phyloP scores from a whole-genome alignment of 2,888 invertebrate genomes.

The Clitarchus hookeri region DNA sequence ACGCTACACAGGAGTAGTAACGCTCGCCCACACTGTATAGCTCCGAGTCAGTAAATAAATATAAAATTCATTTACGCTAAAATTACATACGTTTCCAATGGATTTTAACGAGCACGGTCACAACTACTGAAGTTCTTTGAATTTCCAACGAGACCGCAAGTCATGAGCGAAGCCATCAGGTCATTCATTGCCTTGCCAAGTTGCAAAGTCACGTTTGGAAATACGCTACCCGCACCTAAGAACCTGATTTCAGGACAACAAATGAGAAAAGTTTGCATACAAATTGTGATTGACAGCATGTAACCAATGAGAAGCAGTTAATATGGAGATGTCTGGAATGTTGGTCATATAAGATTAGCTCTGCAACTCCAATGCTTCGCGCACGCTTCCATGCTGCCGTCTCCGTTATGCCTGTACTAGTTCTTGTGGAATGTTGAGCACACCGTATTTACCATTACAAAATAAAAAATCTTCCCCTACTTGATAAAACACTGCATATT shows the following conservation, averaged over 20 bases:
- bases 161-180: neutral
- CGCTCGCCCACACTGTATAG: neutral
- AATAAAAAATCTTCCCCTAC: neutral
- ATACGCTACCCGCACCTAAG: too few relatives aligned
- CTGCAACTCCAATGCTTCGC: neutral
- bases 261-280: neutral
- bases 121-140: neutral
- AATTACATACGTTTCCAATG: neutral
- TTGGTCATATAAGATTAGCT: neutral
- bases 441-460: neutral
- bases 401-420: neutral
- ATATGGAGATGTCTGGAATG: neutral
- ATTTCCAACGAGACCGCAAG: neutral
- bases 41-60: neutral
- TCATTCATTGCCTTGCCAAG: neutral
- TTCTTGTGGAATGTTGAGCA: slow-evolving; percentile 8
- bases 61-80: neutral
- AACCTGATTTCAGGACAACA: neutral
- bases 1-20: neutral
- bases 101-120: neutral
- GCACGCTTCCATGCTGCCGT: neutral
- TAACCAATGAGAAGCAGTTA: neutral
- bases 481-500: slow-evolving; percentile 18
- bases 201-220: neutral
- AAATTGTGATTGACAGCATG: neutral